Base-by-base conservation (phyloP, 2,797 vertebrate genomes). In the Emys orbicularis region DNA sequence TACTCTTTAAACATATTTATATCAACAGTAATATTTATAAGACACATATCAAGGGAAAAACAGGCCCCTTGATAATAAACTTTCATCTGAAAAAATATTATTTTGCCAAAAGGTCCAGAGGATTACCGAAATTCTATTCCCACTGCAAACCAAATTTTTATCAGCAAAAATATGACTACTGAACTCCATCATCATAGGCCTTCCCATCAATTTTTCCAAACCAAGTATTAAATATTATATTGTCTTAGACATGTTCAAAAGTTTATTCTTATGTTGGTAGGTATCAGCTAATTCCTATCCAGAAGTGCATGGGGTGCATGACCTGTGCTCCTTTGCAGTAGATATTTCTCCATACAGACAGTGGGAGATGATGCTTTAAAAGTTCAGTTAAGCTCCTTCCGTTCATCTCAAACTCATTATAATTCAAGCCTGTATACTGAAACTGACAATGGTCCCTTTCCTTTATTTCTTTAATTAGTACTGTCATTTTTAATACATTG, bases 401-500 rank as follows among this genome's bases (percentile, higher is more conserved):
- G 29, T 61, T 91, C 44, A 5, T 90, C 72, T 56, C 82, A 90
- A 57, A 80, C 96, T 95, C 94, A 89, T 95, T 96, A 84, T 85
- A 91, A 95, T 94, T 93, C 92, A 90, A 82, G 84, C 15, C 94
- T 93, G 31, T 91, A 72, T 72, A 8, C 68, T 57, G 57, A 47
- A 81, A n/a, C 83, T 81, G 77, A 88, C 90, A 93, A 92, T 79
- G 92, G 89, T 79, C 82, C 80, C 88, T 61, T 95, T 91, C 76
- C 87, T 90, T 77, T 86, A 61, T 77, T 91, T 96, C 93, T 95
- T 96, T 96, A 97, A 97, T 96, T 92, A 96, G 94, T 76, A 76
- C 84, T 96, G 94, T 97, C 96, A 93, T 96, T 97, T 97, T 95
- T 96, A 96, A 97, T 94, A 95, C 76, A 23, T 85, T 86, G 81